A percentile compares a stretch with the other conserved stretches of the same genome.
Conservation (phyloP, 1,140 invertebrate genomes). For the Nasonia longicornis region DNA sequence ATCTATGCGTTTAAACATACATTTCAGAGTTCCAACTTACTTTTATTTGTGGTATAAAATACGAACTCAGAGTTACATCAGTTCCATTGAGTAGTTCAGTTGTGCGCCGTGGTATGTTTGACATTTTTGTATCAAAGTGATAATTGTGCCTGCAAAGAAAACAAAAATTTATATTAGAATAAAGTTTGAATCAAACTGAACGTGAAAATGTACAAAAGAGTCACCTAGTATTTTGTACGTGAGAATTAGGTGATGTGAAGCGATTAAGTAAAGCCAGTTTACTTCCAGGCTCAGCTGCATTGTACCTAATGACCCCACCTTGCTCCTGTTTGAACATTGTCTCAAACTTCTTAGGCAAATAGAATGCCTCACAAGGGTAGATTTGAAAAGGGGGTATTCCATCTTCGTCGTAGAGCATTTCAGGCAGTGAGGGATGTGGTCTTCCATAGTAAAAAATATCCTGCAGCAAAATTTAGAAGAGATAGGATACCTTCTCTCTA, state of each 20-base stretch:
- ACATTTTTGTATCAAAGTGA: conserved; percentile 15
- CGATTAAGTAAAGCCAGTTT: conserved; percentile 47
- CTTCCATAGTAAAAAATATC: conserved; percentile 60
- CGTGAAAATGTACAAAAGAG: not conserved
- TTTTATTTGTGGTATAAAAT: conserved; percentile 48
- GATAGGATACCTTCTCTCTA: not conserved
- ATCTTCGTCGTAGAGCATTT: conserved; percentile 46
- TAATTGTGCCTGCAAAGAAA: conserved; percentile 32
- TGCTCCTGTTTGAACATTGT: conserved; percentile 49
- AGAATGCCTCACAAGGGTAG: conserved; percentile 61
- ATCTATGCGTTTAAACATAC: not conserved
- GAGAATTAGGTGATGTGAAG: conserved; percentile 46
- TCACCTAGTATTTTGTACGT: conserved; percentile 41
- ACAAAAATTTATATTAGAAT: conserved; percentile 2
- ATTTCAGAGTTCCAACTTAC: conserved; percentile 39
- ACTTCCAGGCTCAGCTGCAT: conserved; percentile 42
- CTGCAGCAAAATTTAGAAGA: conserved; percentile 49
- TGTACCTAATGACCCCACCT: conserved; percentile 42
- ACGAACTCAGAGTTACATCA: conserved; percentile 43
- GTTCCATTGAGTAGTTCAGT: conserved; percentile 22
- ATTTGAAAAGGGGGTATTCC: conserved; percentile 56
- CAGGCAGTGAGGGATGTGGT: conserved; percentile 56
- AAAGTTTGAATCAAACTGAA: conserved; percentile 1
- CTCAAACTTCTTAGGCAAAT: conserved; percentile 59
- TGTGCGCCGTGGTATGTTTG: conserved; percentile 33